phyloP scores from a whole-genome alignment of 2,113 vertebrate genomes.

The Muntiacus reevesi region DNA sequence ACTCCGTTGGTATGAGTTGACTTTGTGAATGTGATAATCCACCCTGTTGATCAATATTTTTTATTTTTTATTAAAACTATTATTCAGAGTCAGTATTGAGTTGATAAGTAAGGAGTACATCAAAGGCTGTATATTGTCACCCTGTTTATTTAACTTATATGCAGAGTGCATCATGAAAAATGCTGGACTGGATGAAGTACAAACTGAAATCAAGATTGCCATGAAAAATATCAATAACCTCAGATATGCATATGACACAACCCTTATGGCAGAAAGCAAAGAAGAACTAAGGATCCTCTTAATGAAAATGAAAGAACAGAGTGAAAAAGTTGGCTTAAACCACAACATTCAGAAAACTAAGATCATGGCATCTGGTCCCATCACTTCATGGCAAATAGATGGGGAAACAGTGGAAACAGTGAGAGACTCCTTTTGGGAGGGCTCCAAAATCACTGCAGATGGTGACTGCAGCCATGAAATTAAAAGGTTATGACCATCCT shows the following conservation, averaged over 20 bases:
- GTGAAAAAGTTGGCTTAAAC: background rate
- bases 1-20: constrained; percentile 87
- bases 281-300: background rate
- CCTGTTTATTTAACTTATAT: background rate
- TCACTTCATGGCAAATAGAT: background rate
- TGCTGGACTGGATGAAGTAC: background rate
- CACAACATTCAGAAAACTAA: background rate
- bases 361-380: background rate
- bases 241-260: background rate
- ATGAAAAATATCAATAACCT: background rate
- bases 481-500: background rate
- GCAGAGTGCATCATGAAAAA: background rate
- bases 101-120: background rate
- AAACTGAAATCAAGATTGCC: background rate
- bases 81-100: background rate
- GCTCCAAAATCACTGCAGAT: background rate
- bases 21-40: background rate
- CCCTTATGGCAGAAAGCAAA: background rate
- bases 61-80: background rate
- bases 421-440: background rate
- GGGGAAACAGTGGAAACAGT: background rate
- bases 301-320: background rate
- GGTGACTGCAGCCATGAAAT: background rate
- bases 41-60: background rate
- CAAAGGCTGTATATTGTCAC: background rate